Conservation (phyloP, 2,888 invertebrate genomes). For the Choreutis nemorana region DNA sequence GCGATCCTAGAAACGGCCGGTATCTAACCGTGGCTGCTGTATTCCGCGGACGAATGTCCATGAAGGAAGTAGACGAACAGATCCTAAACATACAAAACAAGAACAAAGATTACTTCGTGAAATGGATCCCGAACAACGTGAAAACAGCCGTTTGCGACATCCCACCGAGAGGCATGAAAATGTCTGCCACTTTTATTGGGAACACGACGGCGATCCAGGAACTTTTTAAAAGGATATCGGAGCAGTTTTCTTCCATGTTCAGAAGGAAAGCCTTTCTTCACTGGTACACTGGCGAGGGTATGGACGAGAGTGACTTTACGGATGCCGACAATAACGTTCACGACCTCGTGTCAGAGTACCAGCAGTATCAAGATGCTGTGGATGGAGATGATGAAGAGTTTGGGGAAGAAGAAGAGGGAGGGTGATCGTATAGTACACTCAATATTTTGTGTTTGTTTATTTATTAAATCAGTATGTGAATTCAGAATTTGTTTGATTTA, state of each 20-base stretch:
- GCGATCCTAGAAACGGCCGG: constrained; percentile 87
- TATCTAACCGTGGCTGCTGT: constrained; percentile 89
- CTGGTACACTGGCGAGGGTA: constrained; percentile 96
- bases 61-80: constrained; percentile 89
- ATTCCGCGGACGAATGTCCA: constrained; percentile 89
- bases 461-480: constrained; percentile 5
- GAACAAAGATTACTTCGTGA: constrained; percentile 78
- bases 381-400: constrained; percentile 83
- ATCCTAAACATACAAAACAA: constrained; percentile 80
- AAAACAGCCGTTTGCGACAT: constrained; percentile 84
- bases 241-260: constrained; percentile 91
- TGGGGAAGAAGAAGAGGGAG: constrained; percentile 50
- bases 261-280: constrained; percentile 93
- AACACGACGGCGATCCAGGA: constrained; percentile 88
- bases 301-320: constrained; percentile 95
- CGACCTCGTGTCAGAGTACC: constrained; percentile 87
- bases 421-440: constrained; percentile 13
- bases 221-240: constrained; percentile 83
- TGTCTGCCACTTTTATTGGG: constrained; percentile 88
- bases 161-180: constrained; percentile 76
- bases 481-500: constrained; percentile 4
- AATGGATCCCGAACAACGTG: constrained; percentile 83
- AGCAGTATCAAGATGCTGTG: constrained; percentile 90
- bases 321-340: constrained; percentile 95
- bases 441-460: constrained; percentile 4